A percentile compares a stretch with the other conserved stretches of the same genome.
Conservation (phyloP, 2,113 vertebrate genomes). For the Calyptommatus sinebrachiatus region DNA sequence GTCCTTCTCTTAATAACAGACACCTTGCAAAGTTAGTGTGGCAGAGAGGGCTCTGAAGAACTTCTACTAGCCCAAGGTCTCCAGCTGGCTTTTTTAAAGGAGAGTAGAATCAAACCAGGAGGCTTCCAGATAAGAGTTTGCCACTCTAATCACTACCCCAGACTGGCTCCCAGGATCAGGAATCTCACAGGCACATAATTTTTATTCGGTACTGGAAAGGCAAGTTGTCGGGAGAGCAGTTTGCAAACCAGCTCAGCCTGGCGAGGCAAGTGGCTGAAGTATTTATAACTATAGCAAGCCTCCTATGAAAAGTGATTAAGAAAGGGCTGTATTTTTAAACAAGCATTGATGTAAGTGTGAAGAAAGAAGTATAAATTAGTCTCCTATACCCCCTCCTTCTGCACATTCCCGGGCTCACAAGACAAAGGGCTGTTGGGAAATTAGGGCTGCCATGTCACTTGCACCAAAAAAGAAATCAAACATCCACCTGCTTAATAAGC, state of each 20-base stretch:
- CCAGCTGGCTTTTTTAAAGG: no score
- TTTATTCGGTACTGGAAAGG: neutral
- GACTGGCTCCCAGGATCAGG: no score
- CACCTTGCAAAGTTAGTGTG: no score
- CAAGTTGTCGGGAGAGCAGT: neutral
- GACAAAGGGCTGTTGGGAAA: neutral
- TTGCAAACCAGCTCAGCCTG: slow-evolving; percentile 19
- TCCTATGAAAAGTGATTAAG: slow-evolving; percentile 37
- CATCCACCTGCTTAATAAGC: slow-evolving; percentile 7
- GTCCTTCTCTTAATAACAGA: no score
- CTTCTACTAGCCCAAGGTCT: no score
- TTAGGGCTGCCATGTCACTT: neutral
- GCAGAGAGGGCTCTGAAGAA: no score
- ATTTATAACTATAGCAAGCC: slow-evolving; percentile 27
- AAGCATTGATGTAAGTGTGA: slow-evolving; percentile 25
- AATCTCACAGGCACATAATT: no score
- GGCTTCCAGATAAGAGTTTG: no score
- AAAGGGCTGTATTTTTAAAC: slow-evolving; percentile 30
- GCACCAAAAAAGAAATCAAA: neutral
- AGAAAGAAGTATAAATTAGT: slow-evolving; percentile 32
- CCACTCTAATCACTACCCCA: no score
- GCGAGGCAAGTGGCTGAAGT: slow-evolving; percentile 21
- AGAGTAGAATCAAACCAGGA: no score
- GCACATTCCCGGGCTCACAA: neutral
- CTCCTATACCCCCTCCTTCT: neutral